These are phyloP conservation scores for Solea senegalensis DNA, from an alignment of 2,113 vertebrate genomes.

Conservation along the genomic window DNA sequence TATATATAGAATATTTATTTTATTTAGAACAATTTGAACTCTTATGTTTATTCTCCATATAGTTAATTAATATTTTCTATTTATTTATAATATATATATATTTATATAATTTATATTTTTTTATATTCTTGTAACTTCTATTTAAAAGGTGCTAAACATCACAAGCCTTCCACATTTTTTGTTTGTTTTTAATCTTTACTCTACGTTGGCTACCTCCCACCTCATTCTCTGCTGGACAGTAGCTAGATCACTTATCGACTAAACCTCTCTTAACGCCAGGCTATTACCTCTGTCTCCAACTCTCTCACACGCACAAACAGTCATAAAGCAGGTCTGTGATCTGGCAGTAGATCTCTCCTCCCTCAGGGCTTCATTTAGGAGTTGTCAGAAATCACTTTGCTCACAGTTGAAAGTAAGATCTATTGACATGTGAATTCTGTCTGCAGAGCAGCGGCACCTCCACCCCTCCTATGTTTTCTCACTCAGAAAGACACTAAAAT, in stretches of 20 bases:
- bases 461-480: conserved; percentile 17
- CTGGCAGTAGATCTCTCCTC: conserved; percentile 42
- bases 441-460: conserved; percentile 37
- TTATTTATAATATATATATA: too few species aligned
- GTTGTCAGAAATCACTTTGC: conserved; percentile 75
- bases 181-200: conserved; percentile 27
- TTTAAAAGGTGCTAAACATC: too few species aligned
- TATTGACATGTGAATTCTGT: conserved; percentile 63
- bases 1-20: too few species aligned
- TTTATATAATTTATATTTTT: too few species aligned
- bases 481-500: conserved; percentile 24
- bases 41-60: too few species aligned
- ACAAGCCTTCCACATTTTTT: background rate
- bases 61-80: too few species aligned
- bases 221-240: conserved; percentile 36
- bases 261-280: conserved; percentile 40
- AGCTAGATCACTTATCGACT: conserved; percentile 74
- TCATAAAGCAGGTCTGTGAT: conserved; percentile 56
- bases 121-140: too few species aligned
- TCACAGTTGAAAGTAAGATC: conserved; percentile 63
- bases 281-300: conserved; percentile 61
- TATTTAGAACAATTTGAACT: too few species aligned
- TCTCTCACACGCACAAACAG: conserved; percentile 45
- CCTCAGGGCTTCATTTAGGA: conserved; percentile 74
- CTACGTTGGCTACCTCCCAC: conserved; percentile 12